Evolutionary conservation across 2,113 vertebrate species (phyloP).

Genomic region (Turdus rufiventris): DNA sequence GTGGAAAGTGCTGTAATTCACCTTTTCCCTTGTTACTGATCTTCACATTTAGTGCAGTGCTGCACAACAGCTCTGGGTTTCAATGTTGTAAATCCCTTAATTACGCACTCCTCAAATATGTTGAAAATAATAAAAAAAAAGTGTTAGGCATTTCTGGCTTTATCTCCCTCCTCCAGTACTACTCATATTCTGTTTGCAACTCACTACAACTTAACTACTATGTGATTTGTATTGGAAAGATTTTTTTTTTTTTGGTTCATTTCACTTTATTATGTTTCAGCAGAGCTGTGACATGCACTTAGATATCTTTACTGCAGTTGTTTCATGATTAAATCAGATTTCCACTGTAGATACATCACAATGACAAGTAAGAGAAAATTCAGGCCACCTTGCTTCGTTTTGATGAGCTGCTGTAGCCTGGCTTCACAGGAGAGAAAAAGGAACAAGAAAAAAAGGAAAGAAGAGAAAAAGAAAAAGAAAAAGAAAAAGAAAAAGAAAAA

Average conservation of each 20-base stretch:
- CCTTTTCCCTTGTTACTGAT: neutral
- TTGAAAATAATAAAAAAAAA: slow-evolving; percentile 52
- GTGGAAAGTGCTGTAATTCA: neutral
- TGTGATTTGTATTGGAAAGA: slow-evolving; percentile 52
- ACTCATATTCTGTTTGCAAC: slow-evolving; percentile 47
- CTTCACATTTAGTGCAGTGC: slow-evolving; percentile 1
- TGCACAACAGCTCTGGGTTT: slow-evolving; percentile 24
- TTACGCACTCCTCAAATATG: slow-evolving; percentile 42
- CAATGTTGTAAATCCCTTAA: slow-evolving; percentile 41
- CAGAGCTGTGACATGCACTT: slow-evolving; percentile 67
- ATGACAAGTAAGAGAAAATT: slow-evolving; percentile 52
- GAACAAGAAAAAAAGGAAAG: neutral
- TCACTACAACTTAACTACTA: slow-evolving; percentile 42
- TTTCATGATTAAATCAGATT: slow-evolving; percentile 64
- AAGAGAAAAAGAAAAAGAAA: accelerated
- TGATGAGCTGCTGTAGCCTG: slow-evolving; percentile 36
- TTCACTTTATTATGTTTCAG: slow-evolving; percentile 66
- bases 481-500: accelerated
- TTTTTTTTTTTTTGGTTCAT: neutral
- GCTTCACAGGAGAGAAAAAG: neutral
- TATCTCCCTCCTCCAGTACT: neutral
- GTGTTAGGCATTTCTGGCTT: slow-evolving; percentile 43
- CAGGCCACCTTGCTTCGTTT: neutral
- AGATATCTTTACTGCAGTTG: slow-evolving; percentile 60
- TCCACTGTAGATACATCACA: slow-evolving; percentile 39